Percentiles rank a stretch among this genome's conserved stretches.
phyloP scores from a whole-genome alignment of 2,113 vertebrate genomes.

The Colius striatus region DNA sequence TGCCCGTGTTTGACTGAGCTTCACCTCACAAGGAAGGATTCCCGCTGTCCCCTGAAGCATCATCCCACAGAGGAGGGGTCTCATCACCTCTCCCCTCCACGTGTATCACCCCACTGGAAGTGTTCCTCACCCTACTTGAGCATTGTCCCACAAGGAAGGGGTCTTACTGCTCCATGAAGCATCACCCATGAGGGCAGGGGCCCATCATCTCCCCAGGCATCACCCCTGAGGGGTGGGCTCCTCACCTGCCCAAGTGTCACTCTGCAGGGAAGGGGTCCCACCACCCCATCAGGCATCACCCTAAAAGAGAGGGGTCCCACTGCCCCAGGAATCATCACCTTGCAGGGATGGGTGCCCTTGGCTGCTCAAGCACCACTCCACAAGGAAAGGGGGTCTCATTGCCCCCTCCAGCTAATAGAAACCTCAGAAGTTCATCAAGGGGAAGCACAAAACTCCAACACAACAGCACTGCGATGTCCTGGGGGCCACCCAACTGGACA shows the following conservation, averaged over 20 bases:
- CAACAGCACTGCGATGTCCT: neutral
- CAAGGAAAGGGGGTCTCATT: neutral
- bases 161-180: neutral
- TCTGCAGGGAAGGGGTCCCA: neutral
- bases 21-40: neutral
- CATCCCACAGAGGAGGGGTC: neutral
- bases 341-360: neutral
- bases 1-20: neutral
- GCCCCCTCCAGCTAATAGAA: neutral
- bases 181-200: neutral
- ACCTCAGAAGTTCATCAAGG: neutral
- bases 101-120: neutral
- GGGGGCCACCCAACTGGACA: accelerated
- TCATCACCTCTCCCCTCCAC: too few species aligned
- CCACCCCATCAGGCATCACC: neutral
- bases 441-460: neutral
- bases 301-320: neutral
- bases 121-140: neutral
- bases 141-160: neutral
- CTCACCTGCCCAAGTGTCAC: neutral
- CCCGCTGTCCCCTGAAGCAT: neutral
- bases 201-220: accelerated
- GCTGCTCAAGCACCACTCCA: neutral
- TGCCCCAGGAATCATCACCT: neutral
- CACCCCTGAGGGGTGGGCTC: neutral